Evolutionary conservation across 92 coral and sea anemone species (phyloP), one percentile per base, ranked within the genome.

Genomic region (Zoanthus gigantus): DNA sequence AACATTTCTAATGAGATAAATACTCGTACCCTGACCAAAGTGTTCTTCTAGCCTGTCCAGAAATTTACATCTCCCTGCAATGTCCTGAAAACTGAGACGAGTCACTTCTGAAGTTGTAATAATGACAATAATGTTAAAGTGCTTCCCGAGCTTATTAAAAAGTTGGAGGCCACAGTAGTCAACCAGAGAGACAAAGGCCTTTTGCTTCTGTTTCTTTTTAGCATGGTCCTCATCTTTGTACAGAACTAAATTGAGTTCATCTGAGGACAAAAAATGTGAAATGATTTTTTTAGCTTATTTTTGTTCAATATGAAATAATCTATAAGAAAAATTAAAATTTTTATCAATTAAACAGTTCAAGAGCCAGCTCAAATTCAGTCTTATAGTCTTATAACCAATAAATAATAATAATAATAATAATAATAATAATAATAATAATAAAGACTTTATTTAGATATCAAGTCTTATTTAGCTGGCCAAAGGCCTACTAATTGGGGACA

Each of bases 121-220:
- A 50, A 92, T 84, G 37, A 95, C 86, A 23, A 97, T 88, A 57
- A 95, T 89, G 50, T 95, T 95, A 81, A 91, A 94, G 42, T 80
- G 93, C 79, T 94, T 97, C 91, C 94, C 96, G 75, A 95, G 90
- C 82, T 95, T 97, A 89, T 94, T 94, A 8, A 97, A 90, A 18
- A 93, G 96, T 46, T 97, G 98, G 28, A 95, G 77, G 32, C 99
- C 98, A 88, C 96, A 89, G 77, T 92, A 97, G 14, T 93, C 87
- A 56, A 93, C 93, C 52, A 97, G 92, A 57, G 99, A 92, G 18
- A 97, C 80, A 63, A 95, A 93, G 9, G 95, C 95, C 75, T 95
- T 96, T 86, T 96, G 98, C 86, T 93, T 97, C 72, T 94, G 98
- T 65, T 93, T 92, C 83, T 92, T 79, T 82, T 94, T 96, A 3